Conservation (phyloP, 2,797 vertebrate species). For the Pseudopleuronectes americanus region DNA sequence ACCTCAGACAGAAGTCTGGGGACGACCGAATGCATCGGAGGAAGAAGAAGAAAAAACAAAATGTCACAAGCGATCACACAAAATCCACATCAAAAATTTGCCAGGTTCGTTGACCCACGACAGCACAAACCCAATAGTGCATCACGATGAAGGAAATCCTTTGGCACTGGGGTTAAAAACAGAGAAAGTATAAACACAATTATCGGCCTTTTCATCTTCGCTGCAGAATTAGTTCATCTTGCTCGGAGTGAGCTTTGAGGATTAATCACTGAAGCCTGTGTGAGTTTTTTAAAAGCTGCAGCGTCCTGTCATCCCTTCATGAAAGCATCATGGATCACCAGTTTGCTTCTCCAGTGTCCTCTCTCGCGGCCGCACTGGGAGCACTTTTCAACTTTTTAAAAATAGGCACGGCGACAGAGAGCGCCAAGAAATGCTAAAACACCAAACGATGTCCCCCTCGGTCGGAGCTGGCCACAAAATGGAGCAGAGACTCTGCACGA, state of each 20-base stretch:
- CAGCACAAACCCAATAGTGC: constrained; percentile 39
- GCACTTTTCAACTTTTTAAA: constrained; percentile 77
- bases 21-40: constrained; percentile 60
- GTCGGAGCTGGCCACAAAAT: constrained; percentile 68
- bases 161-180: constrained; percentile 62
- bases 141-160: constrained; percentile 48
- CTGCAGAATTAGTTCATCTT: constrained; percentile 59
- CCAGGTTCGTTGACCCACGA: constrained; percentile 63
- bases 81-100: constrained; percentile 54
- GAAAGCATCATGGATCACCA: constrained; percentile 83
- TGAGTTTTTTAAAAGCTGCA: constrained; percentile 68
- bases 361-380: constrained; percentile 74
- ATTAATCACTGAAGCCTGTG: constrained; percentile 74
- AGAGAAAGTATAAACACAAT: constrained; percentile 66
- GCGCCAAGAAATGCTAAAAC: constrained; percentile 76
- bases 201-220: constrained; percentile 73
- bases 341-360: constrained; percentile 78
- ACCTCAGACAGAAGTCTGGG: constrained; percentile 77
- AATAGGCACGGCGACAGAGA: constrained; percentile 72
- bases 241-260: constrained; percentile 64
- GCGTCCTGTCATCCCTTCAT: constrained; percentile 77
- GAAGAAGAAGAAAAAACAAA: constrained; percentile 37
- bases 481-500: constrained; percentile 44
- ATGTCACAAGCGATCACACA: constrained; percentile 61
- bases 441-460: constrained; percentile 71